Percentiles rank a stretch among this genome's conserved stretches.
Evolutionary conservation across 1,140 invertebrate species (phyloP).

Genomic region (Zophobas morio): DNA sequence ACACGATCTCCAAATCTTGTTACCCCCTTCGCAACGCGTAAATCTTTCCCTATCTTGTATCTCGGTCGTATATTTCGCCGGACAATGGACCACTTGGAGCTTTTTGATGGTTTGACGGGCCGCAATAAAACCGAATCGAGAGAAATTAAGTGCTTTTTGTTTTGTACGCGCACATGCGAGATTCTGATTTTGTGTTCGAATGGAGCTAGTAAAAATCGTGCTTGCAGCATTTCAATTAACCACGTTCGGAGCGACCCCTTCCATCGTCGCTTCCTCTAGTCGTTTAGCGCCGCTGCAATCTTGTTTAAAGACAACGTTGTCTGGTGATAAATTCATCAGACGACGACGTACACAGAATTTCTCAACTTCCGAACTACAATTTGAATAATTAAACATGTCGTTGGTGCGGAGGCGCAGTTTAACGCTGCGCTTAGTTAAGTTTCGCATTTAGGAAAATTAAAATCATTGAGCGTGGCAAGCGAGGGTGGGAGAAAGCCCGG

Average conservation of each 20-base stretch:
- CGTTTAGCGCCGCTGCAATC: not conserved
- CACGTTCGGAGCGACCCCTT: too few relatives aligned
- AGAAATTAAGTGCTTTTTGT: conserved; percentile 28
- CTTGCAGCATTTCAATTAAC: not conserved
- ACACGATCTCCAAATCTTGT: conserved; percentile 34
- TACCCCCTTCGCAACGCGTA: conserved; percentile 17
- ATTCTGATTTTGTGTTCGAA: not conserved
- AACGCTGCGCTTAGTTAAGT: conserved; percentile 54
- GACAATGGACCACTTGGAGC: conserved; percentile 20
- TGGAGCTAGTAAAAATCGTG: not conserved
- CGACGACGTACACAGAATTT: conserved; percentile 49
- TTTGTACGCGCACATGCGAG: conserved; percentile 1
- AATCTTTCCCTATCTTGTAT: conserved; percentile 35
- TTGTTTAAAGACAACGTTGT: conserved; percentile 24
- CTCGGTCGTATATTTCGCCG: conserved; percentile 1
- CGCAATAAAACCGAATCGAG: conserved; percentile 29
- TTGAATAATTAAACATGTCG: conserved; percentile 54
- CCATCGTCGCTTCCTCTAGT: too few relatives aligned
- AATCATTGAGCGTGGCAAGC: conserved; percentile 51
- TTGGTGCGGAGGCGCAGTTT: conserved; percentile 45
- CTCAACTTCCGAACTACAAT: conserved; percentile 52
- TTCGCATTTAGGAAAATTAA: conserved; percentile 56
- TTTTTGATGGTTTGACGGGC: conserved; percentile 23
- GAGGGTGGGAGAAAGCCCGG: conserved; percentile 22
- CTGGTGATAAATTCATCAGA: conserved; percentile 49